phyloP scores from a whole-genome alignment of 2,113 vertebrate species.

The Solea solea region DNA sequence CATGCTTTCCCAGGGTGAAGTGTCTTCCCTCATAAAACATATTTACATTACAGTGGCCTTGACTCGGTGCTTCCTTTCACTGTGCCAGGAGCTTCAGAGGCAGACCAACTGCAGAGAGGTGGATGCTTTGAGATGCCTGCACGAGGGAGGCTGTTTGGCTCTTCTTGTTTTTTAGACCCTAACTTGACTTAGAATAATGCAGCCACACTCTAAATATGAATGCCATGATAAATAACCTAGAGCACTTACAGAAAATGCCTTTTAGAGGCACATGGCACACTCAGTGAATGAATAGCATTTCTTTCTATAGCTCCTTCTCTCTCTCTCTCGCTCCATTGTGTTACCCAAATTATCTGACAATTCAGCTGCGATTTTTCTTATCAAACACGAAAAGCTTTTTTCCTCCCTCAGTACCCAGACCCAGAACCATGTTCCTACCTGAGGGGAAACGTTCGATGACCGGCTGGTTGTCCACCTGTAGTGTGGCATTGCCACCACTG shows the following conservation, averaged over 20 bases:
- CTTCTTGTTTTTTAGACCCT: conserved; percentile 40
- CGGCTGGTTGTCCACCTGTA: conserved; percentile 96
- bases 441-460: conserved; percentile 93
- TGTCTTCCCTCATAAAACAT: conserved; percentile 8
- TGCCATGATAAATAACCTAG: conserved; percentile 42
- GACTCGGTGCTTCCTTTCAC: conserved; percentile 19
- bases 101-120: conserved; percentile 31
- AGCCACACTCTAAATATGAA: conserved; percentile 48
- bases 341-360: conserved; percentile 13
- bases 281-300: background rate
- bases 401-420: background rate
- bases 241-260: conserved; percentile 6
- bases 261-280: conserved; percentile 8
- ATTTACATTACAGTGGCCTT: conserved; percentile 23
- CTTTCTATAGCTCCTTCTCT: conserved; percentile 18
- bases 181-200: conserved; percentile 52
- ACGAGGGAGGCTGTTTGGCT: conserved; percentile 36
- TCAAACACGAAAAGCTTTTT: background rate
- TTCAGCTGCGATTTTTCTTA: conserved; percentile 1
- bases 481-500: conserved; percentile 92
- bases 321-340: conserved; percentile 60
- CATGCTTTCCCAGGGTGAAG: conserved; percentile 13
- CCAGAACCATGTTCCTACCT: conserved; percentile 78
- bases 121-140: conserved; percentile 45
- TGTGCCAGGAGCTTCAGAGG: conserved; percentile 39